Evolutionary conservation across 2,888 invertebrate genomes (phyloP), one percentile per base, ranked within the genome.

Genomic region (Elgonia sp.): DNA sequence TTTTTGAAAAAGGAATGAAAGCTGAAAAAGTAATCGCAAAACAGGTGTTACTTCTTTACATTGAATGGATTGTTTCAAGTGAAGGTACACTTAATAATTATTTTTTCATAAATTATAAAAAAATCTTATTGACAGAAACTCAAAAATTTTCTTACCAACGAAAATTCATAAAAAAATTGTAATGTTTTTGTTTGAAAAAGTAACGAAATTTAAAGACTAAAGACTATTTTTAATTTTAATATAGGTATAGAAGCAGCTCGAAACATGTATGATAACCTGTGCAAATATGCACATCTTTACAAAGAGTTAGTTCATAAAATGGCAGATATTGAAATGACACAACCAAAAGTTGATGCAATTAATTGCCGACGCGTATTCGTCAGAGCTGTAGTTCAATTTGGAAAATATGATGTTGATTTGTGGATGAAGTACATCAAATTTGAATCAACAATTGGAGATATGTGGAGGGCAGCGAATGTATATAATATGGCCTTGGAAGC

Each of bases 361-460:
- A 80, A 94, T 92, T 93, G 94, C 73, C 89, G 92, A 93, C 94
- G 93, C 92, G 96, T 96, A 89, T 96, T 96, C 93, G 96, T 97
- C 92, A 95, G 96, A 89, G 95, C 96, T 46, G 95, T 96, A n/a
- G 95, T 96, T 80, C 96, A 97, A 89, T 97, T 97, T 94, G 97
- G 97, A 0, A 95, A 95, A 90, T 95, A 95, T 5, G 96, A 96
- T 92, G 95, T 96, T 6, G 96, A 96, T 87, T 95, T 97, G 18
- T 98, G 98, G 98, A 95, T 97, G 90, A 96, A 97, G 91, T 97
- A 96, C 92, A 96, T 97, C 76, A 95, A 95, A 87, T 97, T 97
- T 94, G 97, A 97, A 95, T 95, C 96, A 86, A 95, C 96, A 89
- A 94, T 95, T 90, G 96, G 97, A 5, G 96, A 96, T 87, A 94